Evolutionary conservation across 2,888 invertebrate species (phyloP).

Genomic region (Drosophila aldrichi): DNA sequence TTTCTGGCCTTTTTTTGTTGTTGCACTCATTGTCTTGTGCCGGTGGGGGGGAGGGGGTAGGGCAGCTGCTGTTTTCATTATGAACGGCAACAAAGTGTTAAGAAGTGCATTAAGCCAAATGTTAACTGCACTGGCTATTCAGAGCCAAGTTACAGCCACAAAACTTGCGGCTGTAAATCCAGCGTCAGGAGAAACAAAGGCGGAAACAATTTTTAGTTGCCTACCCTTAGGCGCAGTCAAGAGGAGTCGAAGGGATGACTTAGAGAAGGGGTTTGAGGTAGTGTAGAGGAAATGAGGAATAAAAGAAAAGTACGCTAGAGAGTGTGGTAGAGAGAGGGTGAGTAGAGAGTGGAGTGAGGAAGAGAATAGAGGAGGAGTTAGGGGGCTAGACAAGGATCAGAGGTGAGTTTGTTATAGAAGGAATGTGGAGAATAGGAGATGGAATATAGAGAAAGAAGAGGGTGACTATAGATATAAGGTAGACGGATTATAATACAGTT

Average conservation of each 20-base stretch:
- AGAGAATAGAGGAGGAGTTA: too few relatives aligned
- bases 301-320: too few relatives aligned
- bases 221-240: conserved; percentile 10
- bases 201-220: conserved; percentile 22
- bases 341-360: too few relatives aligned
- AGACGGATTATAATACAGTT: too few relatives aligned
- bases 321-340: too few relatives aligned
- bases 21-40: conserved; percentile 53
- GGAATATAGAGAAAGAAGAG: too few relatives aligned
- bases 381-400: too few relatives aligned
- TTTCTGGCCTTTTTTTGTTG: conserved; percentile 29
- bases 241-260: background rate
- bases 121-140: conserved; percentile 57
- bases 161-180: conserved; percentile 72
- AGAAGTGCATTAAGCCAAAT: conserved; percentile 74
- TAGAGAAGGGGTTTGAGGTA: background rate
- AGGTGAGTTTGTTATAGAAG: too few relatives aligned
- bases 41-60: conserved; percentile 21
- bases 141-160: conserved; percentile 26
- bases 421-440: too few relatives aligned
- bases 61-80: conserved; percentile 57
- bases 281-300: background rate
- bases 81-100: conserved; percentile 78
- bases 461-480: too few relatives aligned
- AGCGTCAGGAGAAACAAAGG: conserved; percentile 41